Evolutionary conservation across 1,140 invertebrate species (phyloP), one percentile per base, ranked within the genome.

Genomic region (Aleiodes sp.): DNA sequence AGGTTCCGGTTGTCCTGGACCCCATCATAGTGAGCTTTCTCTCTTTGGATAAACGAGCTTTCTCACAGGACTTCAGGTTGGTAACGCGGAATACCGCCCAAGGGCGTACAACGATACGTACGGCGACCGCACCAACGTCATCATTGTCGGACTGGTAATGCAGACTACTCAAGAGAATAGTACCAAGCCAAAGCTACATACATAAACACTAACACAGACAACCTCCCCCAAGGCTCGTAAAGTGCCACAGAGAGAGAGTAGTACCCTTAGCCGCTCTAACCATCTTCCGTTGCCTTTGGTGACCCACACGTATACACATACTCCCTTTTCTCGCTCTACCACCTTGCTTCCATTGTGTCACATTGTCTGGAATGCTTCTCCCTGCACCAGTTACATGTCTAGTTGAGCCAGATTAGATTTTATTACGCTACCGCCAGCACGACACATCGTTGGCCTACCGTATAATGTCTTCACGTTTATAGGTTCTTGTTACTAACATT

Each of bases 371-470:
- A 68, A n/a, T 52, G 26, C 46, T 52, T n/a, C 63, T 33, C 33
- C 19, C 57, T 19, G 29, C 59, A 68, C 73, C 67, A 75, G 72
- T 75, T 75, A 74, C 71, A 65, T 71, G 72, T 74, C 72, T 77
- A 75, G 74, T 75, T 75, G 70, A 33, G 70, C 64, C 72, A 77
- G 76, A 77, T 77, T 77, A 77, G 70, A 68, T 75, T 77, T 74
- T 75, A 75, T 68, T 75, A 61, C 70, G 70, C 73, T 68, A 68
- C 73, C 68, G 70, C 61, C 71, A 68, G 70, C 71, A 70, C 70
- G 65, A 52, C 46, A 52, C 46, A 21, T 64, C 73, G 72, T 73
- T 75, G 71, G 63, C 66, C 66, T 56, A 39, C 31, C 46, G 28
- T 64, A 41, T 65, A 46, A 29, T 57, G 60, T 16, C 60, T 1